These are phyloP conservation scores for Oryzias javanicus DNA, from an alignment of 2,113 vertebrate genomes.

Conservation along the genomic window DNA sequence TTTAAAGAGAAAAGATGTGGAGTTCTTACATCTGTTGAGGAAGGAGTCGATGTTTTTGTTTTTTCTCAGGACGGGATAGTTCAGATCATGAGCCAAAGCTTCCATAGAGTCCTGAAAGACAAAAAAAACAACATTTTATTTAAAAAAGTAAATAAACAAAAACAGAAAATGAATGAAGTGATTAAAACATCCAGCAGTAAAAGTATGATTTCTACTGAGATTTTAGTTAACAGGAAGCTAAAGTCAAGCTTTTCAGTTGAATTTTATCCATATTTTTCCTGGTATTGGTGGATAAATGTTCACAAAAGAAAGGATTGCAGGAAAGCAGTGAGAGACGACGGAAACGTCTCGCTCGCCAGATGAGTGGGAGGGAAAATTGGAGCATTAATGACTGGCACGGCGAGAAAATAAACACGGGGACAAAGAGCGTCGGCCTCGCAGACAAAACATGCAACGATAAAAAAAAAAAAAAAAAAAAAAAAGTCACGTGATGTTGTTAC, in stretches of 20 bases:
- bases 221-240: background rate
- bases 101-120: conserved; percentile 75
- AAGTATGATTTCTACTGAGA: too few species aligned
- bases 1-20: background rate
- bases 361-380: conserved; percentile 4
- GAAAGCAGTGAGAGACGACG: background rate
- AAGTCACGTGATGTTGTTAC: conserved; percentile 1
- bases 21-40: conserved; percentile 73
- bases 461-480: conserved; percentile 5
- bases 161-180: background rate
- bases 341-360: conserved; percentile 6
- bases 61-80: conserved; percentile 75
- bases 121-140: conserved; percentile 21
- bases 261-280: too few species aligned
- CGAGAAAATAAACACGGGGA: conserved; percentile 13
- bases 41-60: conserved; percentile 81
- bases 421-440: conserved; percentile 10
- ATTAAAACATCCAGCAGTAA: background rate
- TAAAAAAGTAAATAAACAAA: conserved; percentile 5
- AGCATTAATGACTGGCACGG: conserved; percentile 3
- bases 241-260: background rate
- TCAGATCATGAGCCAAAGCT: conserved; percentile 74
- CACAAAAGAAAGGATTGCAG: background rate
- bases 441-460: conserved; percentile 14
- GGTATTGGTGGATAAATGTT: background rate